phyloP scores from a whole-genome alignment of 2,113 vertebrate species.

The Glareola pratincola region DNA sequence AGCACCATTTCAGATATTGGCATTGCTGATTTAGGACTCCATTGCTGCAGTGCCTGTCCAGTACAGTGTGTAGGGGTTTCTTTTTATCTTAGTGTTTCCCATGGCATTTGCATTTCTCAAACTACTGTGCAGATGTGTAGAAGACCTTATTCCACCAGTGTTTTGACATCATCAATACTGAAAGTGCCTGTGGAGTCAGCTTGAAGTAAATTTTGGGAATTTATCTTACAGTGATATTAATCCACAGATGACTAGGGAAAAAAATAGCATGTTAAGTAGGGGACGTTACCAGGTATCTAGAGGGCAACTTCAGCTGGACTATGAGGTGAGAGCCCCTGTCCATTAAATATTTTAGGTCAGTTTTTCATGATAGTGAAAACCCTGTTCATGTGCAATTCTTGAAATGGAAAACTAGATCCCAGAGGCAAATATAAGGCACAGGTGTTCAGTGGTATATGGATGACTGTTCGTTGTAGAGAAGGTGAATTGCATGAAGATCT shows the following conservation, averaged over 20 bases:
- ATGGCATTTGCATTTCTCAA: neutral
- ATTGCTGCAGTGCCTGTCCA: neutral
- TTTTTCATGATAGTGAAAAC: neutral
- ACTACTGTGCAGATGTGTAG: neutral
- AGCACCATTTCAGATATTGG: neutral
- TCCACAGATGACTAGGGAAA: neutral
- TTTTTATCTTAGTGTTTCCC: neutral
- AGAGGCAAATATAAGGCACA: neutral
- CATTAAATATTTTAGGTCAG: neutral
- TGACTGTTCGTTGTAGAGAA: neutral
- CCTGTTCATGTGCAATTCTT: accelerated
- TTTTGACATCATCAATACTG: neutral
- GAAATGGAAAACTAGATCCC: neutral
- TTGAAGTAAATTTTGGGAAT: neutral
- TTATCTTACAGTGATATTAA: neutral
- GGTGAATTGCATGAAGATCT: neutral
- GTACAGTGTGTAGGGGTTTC: neutral
- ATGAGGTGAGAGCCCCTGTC: neutral
- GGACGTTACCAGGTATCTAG: neutral
- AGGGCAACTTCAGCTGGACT: neutral
- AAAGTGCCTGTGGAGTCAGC: neutral
- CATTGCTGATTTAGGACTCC: neutral
- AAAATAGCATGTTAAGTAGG: neutral
- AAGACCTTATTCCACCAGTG: neutral
- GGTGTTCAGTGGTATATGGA: neutral